Conservation (phyloP, 2,113 vertebrate species). For the Clinocottus analis region DNA sequence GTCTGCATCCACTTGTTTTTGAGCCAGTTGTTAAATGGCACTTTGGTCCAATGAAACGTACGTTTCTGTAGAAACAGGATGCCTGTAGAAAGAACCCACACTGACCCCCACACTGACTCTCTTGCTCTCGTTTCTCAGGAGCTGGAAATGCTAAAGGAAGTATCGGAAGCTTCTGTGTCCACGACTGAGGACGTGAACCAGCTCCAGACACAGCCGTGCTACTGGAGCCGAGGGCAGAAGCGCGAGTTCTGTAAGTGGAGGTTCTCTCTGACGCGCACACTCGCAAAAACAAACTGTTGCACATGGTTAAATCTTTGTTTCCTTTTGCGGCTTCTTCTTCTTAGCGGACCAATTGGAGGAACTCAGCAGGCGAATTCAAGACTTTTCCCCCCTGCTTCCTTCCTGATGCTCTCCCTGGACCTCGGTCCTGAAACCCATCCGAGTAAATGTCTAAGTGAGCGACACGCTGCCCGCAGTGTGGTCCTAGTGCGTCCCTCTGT, state of each 20-base stretch:
- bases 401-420: constrained; percentile 10
- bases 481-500: too few relatives aligned
- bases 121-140: constrained; percentile 67
- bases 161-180: constrained; percentile 73
- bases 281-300: not conserved
- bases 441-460: not conserved
- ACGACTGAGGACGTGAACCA: constrained; percentile 60
- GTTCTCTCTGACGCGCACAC: not conserved
- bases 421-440: not conserved
- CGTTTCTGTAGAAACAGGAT: not conserved
- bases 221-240: constrained; percentile 74
- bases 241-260: constrained; percentile 73
- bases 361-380: constrained; percentile 53
- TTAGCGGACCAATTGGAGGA: constrained; percentile 76
- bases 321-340: not conserved
- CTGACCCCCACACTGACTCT: not conserved
- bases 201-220: constrained; percentile 67
- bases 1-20: not conserved
- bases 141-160: constrained; percentile 78
- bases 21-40: not conserved
- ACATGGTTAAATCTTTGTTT: not conserved
- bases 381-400: constrained; percentile 58
- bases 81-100: too few relatives aligned
- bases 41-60: not conserved
- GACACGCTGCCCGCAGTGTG: not conserved